Evolutionary conservation across 2,797 vertebrate genomes (phyloP).

Genomic region (Sparus aurata): DNA sequence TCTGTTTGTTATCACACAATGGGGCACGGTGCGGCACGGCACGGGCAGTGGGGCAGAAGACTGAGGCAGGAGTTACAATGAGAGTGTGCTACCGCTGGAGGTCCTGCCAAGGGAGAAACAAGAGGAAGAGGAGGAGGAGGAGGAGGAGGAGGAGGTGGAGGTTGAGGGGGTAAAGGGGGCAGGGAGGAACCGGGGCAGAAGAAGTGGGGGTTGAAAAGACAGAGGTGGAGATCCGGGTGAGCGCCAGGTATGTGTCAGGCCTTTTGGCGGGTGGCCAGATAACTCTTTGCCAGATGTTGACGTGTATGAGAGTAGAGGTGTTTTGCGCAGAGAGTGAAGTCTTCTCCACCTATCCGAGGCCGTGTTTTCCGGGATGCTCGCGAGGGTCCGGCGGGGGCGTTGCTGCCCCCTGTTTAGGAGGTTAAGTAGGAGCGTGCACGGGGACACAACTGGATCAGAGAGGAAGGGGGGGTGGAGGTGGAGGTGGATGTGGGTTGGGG

Average conservation of each 20-base stretch:
- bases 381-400: conserved; percentile 51
- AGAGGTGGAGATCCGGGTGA: conserved; percentile 60
- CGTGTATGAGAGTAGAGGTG: background rate
- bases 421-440: conserved; percentile 80
- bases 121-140: conserved; percentile 22
- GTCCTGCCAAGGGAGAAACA: conserved; percentile 70
- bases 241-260: conserved; percentile 66
- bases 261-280: conserved; percentile 63
- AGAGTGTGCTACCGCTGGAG: conserved; percentile 62
- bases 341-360: conserved; percentile 33
- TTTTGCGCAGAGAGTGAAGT: conserved; percentile 40
- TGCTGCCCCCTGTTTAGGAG: conserved; percentile 77
- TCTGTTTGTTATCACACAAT: conserved; percentile 95
- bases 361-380: conserved; percentile 6
- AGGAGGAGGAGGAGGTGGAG: conserved; percentile 15
- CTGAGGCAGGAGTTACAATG: conserved; percentile 66
- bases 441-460: conserved; percentile 75
- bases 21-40: conserved; percentile 59
- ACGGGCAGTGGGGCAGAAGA: conserved; percentile 69
- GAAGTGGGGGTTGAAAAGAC: conserved; percentile 14
- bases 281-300: conserved; percentile 66
- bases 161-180: conserved; percentile 17
- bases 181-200: conserved; percentile 8
- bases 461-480: background rate
- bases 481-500: too few relatives aligned